Conservation (phyloP, 2,888 invertebrate genomes). For the Dynastes hyllus region DNA sequence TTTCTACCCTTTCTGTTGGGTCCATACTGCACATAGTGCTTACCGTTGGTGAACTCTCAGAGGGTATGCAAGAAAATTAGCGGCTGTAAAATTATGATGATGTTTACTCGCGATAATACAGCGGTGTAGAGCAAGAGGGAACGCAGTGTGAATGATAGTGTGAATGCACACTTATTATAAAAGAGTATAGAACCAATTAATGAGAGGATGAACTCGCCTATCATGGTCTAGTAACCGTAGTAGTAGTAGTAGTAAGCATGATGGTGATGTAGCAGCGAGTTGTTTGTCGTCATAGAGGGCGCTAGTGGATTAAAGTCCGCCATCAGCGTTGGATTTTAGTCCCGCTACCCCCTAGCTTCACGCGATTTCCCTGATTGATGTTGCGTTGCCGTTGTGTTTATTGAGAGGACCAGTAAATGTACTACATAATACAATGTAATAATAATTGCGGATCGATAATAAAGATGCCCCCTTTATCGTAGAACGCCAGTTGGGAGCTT, state of each 20-base stretch:
- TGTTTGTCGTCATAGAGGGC: background rate
- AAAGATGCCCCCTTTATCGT: background rate
- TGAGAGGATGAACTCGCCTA: constrained; percentile 47
- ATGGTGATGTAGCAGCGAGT: background rate
- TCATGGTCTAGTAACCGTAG: background rate
- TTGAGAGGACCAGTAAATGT: constrained; percentile 25
- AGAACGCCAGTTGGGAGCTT: no score
- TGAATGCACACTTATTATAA: constrained; percentile 52
- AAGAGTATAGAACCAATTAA: constrained; percentile 56
- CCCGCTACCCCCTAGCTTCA: constrained; percentile 11
- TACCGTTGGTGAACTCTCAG: constrained; percentile 20
- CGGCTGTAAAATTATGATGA: constrained; percentile 52
- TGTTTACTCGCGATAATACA: constrained; percentile 49
- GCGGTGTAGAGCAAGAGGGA: constrained; percentile 40
- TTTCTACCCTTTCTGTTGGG: background rate
- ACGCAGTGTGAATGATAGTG: constrained; percentile 50
- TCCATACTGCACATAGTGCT: background rate
- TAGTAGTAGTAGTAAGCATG: constrained; percentile 2
- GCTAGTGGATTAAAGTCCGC: constrained; percentile 34
- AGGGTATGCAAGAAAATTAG: constrained; percentile 47
- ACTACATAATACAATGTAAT: constrained; percentile 34
- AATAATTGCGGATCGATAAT: constrained; percentile 20
- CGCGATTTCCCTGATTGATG: constrained; percentile 37
- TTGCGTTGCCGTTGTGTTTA: constrained; percentile 17
- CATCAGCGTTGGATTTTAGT: constrained; percentile 1